Evolutionary conservation across 2,888 invertebrate genomes (phyloP), one percentile per base, ranked within the genome.

Genomic region (Chymomyza caudatula): DNA sequence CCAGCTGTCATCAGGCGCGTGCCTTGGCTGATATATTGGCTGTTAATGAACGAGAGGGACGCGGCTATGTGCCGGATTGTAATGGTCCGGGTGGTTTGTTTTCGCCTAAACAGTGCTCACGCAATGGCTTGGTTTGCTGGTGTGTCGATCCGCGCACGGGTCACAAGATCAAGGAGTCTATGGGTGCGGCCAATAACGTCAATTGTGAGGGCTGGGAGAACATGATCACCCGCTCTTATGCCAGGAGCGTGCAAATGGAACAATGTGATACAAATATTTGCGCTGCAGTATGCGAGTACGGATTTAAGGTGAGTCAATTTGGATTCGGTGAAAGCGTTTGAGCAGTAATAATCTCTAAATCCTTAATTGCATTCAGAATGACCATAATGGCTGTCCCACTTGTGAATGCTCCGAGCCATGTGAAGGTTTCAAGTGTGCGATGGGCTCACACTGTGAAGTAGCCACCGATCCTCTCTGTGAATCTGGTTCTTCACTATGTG

Each of bases 321-420:
- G n/a, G n/a, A n/a, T n/a, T n/a, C n/a, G n/a, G n/a, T n/a, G n/a
- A n/a, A n/a, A n/a, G n/a, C n/a, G n/a, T n/a, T n/a, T n/a, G n/a
- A n/a, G n/a, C n/a, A n/a, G n/a, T n/a, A n/a, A n/a, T n/a, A n/a
- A n/a, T n/a, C n/a, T n/a, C n/a, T n/a, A n/a, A n/a, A n/a, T n/a
- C n/a, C n/a, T n/a, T n/a, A n/a, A n/a, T n/a, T 19, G 13, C 4
- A 13, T 51, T 23, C 23, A 90, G 88, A 90, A 89, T n/a, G 91
- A 91, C 70, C 91, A 91, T 66, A 90, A 90, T 65, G 96, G 96
- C 0, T 96, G 96, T 80, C 94, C 95, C 0, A 95, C 94, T 0
- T 96, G 96, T 87, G 96, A 96, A 88, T 96, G 96, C 86, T 95
- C 96, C 57, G 94, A 96, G 86, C 96, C 96, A 0, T 96, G 96